phyloP scores from a whole-genome alignment of 2,797 vertebrate species.

The Mycteria americana region DNA sequence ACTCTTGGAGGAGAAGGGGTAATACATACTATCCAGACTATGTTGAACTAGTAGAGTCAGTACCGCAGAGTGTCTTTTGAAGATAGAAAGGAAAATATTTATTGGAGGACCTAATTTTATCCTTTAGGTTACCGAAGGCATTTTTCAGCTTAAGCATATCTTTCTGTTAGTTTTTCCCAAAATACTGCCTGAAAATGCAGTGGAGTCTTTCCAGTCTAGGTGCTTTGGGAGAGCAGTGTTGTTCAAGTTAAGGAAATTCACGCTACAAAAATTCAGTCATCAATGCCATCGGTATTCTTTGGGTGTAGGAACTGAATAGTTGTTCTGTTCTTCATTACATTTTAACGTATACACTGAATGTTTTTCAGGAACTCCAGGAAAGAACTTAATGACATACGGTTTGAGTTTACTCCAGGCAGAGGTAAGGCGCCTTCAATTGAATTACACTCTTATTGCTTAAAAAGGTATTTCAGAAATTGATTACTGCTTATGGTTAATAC shows the following conservation, averaged over 20 bases:
- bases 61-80: neutral
- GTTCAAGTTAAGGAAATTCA: neutral
- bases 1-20: neutral
- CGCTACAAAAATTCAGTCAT: neutral
- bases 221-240: neutral
- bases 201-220: neutral
- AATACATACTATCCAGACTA: accelerated
- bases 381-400: conserved; percentile 97
- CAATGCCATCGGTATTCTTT: neutral
- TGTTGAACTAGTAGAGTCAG: neutral
- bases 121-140: neutral
- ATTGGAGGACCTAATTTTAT: neutral
- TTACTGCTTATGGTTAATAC: conserved; percentile 60
- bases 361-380: conserved; percentile 93
- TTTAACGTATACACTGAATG: conserved; percentile 69
- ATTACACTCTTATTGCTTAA: conserved; percentile 62
- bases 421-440: conserved; percentile 80
- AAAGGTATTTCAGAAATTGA: conserved; percentile 66
- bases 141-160: neutral
- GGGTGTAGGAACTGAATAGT: neutral
- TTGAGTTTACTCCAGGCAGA: conserved; percentile 97
- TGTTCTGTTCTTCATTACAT: conserved; percentile 49
- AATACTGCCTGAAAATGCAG: neutral
- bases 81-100: neutral
- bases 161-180: neutral